Conservation (phyloP, 1,140 invertebrate genomes). For the Brachionus koreanus region DNA sequence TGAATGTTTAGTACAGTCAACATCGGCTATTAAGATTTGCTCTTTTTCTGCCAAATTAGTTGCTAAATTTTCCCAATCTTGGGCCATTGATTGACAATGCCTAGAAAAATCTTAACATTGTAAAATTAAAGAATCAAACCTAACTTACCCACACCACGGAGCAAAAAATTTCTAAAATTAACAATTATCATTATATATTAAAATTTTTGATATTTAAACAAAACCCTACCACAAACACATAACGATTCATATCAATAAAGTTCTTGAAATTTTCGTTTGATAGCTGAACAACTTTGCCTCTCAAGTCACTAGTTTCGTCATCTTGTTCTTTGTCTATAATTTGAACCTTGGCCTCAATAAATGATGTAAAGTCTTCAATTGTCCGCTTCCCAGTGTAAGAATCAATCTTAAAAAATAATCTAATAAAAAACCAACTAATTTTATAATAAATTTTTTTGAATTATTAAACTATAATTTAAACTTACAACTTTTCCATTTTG, state of each 20-base stretch:
- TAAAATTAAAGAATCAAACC: neutral
- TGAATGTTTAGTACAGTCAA: constrained; percentile 15
- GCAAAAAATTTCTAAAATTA: constrained; percentile 34
- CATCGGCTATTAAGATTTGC: neutral
- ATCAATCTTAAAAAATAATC: neutral
- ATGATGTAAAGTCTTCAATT: neutral
- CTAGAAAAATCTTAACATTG: neutral
- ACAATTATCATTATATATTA: neutral
- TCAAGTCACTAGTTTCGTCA: neutral
- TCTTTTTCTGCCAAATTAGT: neutral
- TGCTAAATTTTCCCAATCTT: constrained; percentile 25
- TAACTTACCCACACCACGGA: constrained; percentile 29
- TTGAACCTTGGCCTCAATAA: neutral
- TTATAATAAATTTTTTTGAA: neutral
- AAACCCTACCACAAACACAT: neutral
- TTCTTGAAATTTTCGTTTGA: neutral
- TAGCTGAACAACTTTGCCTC: neutral
- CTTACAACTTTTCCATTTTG: constrained; percentile 10
- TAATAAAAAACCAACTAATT: neutral
- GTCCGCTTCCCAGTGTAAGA: neutral
- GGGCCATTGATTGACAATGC: constrained; percentile 5
- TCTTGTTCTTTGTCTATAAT: neutral
- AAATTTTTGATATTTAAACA: neutral
- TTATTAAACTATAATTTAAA: neutral
- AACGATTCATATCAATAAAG: neutral